A percentile compares a stretch with the other conserved stretches of the same genome.
These are phyloP conservation scores for Cephus cinctus DNA, from an alignment of 1,140 invertebrate species.

Conservation along the genomic window DNA sequence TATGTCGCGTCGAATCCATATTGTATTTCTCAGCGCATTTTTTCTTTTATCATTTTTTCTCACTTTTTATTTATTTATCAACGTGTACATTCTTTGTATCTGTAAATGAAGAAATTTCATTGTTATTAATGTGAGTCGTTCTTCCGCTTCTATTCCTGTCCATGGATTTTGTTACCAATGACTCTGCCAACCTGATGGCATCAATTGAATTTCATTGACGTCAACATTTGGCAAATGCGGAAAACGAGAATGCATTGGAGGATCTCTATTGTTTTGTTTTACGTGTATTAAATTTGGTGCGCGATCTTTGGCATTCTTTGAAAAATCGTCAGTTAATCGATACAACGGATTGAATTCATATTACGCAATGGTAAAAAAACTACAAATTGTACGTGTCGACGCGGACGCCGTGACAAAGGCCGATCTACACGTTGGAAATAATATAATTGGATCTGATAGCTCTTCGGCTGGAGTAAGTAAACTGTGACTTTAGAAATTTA, in stretches of 20 bases:
- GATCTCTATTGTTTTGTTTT: too few species aligned
- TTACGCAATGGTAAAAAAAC: constrained; percentile 25
- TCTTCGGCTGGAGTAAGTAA: constrained; percentile 22
- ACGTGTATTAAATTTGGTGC: too few species aligned
- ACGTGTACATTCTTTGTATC: constrained; percentile 38
- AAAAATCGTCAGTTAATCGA: too few species aligned
- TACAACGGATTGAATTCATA: too few species aligned
- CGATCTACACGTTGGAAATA: constrained; percentile 28
- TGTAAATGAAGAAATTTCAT: constrained; percentile 36
- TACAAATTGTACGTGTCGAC: constrained; percentile 31
- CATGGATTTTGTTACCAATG: too few species aligned
- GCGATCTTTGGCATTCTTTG: too few species aligned
- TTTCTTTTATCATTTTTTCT: too few species aligned
- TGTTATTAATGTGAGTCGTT: constrained; percentile 18
- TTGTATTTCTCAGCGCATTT: constrained; percentile 27
- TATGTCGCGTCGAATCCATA: constrained; percentile 23
- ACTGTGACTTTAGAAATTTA: too few species aligned
- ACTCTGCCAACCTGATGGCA: neutral
- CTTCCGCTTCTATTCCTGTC: too few species aligned
- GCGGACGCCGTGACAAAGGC: constrained; percentile 25
- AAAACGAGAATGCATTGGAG: too few species aligned
- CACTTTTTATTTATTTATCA: constrained; percentile 31
- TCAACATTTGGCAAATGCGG: neutral
- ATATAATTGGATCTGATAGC: constrained; percentile 22
- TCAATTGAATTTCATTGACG: too few species aligned